Percentiles rank a stretch among this genome's conserved stretches.
These are phyloP conservation scores for Phoronis australis DNA, from an alignment of 2,888 invertebrate species.

Conservation along the genomic window DNA sequence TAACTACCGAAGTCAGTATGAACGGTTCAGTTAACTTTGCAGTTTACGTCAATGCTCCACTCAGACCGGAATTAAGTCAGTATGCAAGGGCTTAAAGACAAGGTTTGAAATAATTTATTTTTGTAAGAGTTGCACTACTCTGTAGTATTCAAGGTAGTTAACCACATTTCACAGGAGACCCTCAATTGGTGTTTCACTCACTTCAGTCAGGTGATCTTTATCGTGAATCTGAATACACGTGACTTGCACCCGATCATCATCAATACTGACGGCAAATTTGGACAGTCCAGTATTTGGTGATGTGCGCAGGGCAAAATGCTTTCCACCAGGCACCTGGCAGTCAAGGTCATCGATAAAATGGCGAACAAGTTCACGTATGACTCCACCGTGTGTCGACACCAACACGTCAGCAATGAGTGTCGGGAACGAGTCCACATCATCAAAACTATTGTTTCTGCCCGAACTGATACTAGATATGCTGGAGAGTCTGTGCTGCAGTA, in stretches of 20 bases:
- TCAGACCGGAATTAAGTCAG: too few species aligned
- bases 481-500: constrained; percentile 32
- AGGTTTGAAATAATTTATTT: too few species aligned
- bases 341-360: constrained; percentile 41
- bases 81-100: too few species aligned
- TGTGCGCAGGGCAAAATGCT: constrained; percentile 36
- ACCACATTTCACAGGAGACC: too few species aligned
- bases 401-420: constrained; percentile 38
- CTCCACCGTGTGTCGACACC: constrained; percentile 49
- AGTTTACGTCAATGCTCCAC: too few species aligned
- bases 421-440: constrained; percentile 30
- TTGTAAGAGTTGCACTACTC: too few species aligned
- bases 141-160: too few species aligned
- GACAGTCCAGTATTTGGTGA: constrained; percentile 51
- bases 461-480: constrained; percentile 41
- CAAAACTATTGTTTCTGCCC: constrained; percentile 43
- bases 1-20: too few species aligned
- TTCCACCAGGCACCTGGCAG: constrained; percentile 40
- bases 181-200: too few species aligned
- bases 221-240: constrained; percentile 46
- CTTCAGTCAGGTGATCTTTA: constrained; percentile 39
- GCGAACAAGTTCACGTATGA: constrained; percentile 44
- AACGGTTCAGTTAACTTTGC: too few species aligned
- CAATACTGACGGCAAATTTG: constrained; percentile 39
- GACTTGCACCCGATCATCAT: constrained; percentile 28